Evolutionary conservation across 2,888 invertebrate genomes (phyloP).

Genomic region (Zonitis immaculata): DNA sequence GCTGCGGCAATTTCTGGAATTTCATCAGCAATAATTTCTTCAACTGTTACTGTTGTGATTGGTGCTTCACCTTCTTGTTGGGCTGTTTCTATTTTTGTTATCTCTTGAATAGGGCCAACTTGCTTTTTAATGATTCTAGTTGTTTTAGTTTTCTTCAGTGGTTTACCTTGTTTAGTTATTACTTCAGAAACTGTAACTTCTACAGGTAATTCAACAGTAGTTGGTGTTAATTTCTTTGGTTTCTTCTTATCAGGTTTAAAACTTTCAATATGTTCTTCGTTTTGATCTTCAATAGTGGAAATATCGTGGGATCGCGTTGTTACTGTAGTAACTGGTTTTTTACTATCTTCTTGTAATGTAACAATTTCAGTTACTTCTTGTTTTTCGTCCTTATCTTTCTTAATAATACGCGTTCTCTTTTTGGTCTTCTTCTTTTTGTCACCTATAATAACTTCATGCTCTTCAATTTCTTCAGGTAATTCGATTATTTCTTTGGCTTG

Average conservation of each 20-base stretch:
- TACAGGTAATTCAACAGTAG: slow-evolving; percentile 30
- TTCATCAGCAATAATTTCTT: slow-evolving; percentile 25
- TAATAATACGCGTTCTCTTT: slow-evolving; percentile 39
- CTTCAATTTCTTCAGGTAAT: slow-evolving; percentile 30
- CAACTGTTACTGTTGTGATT: slow-evolving; percentile 39
- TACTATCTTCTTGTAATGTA: slow-evolving; percentile 16
- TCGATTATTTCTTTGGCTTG: slow-evolving; percentile 21
- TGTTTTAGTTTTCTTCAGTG: slow-evolving; percentile 35
- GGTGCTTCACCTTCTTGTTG: slow-evolving; percentile 47
- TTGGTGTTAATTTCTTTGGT: slow-evolving; percentile 32
- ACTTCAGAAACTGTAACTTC: slow-evolving; percentile 38
- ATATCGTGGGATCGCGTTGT: slow-evolving; percentile 12
- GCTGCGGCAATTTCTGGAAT: slow-evolving; percentile 14
- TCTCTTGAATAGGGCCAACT: slow-evolving; percentile 45
- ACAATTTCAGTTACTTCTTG: slow-evolving; percentile 31
- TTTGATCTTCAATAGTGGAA: slow-evolving; percentile 41
- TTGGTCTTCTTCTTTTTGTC: slow-evolving; percentile 34
- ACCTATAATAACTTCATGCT: slow-evolving; percentile 32
- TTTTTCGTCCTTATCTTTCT: slow-evolving; percentile 39
- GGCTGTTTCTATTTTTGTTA: slow-evolving; percentile 49
- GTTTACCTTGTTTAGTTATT: slow-evolving; percentile 39
- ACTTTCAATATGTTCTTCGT: slow-evolving; percentile 29
- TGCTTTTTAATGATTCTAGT: slow-evolving; percentile 45
- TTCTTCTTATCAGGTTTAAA: slow-evolving; percentile 41
- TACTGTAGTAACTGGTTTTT: slow-evolving; percentile 14